These are phyloP conservation scores for Gonocerus acuteangulatus DNA, from an alignment of 2,888 invertebrate genomes.

Conservation along the genomic window DNA sequence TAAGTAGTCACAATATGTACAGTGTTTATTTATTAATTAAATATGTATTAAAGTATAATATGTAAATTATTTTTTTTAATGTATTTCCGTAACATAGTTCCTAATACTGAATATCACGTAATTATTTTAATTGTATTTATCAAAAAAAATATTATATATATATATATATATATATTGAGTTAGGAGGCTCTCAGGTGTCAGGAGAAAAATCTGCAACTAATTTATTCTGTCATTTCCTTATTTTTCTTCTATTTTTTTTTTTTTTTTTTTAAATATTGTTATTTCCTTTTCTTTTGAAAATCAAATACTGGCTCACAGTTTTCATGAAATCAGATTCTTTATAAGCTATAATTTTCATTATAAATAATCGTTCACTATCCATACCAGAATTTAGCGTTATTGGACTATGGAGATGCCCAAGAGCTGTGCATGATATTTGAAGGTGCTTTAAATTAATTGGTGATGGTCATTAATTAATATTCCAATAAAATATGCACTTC, in stretches of 20 bases:
- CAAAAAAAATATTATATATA: no score
- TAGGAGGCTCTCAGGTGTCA: constrained; percentile 12
- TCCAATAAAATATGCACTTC: not conserved
- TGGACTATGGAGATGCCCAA: constrained; percentile 28
- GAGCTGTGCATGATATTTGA: constrained; percentile 22
- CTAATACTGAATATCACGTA: constrained; percentile 32
- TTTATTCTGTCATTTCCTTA: not conserved
- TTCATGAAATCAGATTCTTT: not conserved
- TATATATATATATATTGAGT: no score
- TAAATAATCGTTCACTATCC: constrained; percentile 34
- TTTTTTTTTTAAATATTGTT: not conserved
- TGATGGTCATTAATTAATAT: constrained; percentile 13
- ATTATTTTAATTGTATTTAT: constrained; percentile 25
- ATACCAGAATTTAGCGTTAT: not conserved
- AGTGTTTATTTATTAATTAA: constrained; percentile 33
- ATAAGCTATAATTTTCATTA: not conserved
- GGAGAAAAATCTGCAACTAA: constrained; percentile 7
- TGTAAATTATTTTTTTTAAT: constrained; percentile 35
- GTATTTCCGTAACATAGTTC: constrained; percentile 36
- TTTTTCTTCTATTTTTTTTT: not conserved
- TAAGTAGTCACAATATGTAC: constrained; percentile 31
- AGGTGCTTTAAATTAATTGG: constrained; percentile 29
- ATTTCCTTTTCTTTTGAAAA: not conserved
- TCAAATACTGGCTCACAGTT: no score
- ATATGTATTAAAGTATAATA: constrained; percentile 30